Evolutionary conservation across 2,797 vertebrate genomes (phyloP).

Genomic region (Enoplosus armatus): DNA sequence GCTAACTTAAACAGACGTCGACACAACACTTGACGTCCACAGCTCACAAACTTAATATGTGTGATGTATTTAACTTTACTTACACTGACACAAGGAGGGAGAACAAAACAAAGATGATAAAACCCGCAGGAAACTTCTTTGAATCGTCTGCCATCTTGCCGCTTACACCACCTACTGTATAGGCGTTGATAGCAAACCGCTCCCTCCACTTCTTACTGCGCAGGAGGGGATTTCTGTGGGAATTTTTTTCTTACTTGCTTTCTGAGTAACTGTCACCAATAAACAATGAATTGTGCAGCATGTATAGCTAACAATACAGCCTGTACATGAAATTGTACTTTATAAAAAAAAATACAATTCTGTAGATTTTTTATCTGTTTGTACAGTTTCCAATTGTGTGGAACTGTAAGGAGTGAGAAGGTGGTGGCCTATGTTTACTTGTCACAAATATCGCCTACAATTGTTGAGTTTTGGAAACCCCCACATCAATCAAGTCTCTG

Average conservation of each 20-base stretch:
- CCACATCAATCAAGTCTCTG: background rate
- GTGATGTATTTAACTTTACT: slow-evolving; percentile 9
- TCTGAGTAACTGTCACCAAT: background rate
- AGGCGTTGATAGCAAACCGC: too few relatives aligned
- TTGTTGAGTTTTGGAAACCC: background rate
- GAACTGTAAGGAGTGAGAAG: background rate
- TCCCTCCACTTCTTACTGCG: too few relatives aligned
- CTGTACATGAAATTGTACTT: background rate
- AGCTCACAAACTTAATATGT: background rate
- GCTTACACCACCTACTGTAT: too few relatives aligned
- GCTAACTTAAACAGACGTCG: background rate
- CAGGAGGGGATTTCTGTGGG: background rate
- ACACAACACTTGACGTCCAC: background rate
- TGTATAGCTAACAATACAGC: background rate
- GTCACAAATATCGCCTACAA: background rate
- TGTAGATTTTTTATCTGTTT: background rate
- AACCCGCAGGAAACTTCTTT: rapidly evolving
- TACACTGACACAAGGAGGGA: slow-evolving; percentile 2
- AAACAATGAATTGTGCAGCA: background rate
- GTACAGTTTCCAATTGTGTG: background rate
- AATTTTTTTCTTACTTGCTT: background rate
- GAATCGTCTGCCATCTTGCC: background rate
- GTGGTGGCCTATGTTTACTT: background rate
- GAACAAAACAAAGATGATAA: background rate
- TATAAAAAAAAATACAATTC: background rate